Base-by-base conservation (phyloP, 1,140 invertebrate species). In the Brachionus koreanus region DNA sequence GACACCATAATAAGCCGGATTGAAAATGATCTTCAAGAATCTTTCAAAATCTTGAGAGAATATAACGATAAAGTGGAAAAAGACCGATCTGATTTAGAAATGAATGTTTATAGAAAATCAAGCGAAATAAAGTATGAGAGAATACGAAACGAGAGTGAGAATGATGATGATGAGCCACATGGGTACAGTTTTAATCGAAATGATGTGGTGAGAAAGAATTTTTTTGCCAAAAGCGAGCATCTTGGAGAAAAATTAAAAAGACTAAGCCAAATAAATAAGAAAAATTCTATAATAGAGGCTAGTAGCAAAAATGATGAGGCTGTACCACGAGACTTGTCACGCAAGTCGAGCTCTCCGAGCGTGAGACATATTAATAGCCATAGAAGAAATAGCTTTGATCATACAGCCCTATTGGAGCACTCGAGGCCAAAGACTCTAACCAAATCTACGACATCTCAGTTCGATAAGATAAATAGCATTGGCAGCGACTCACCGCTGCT, bases 11-110 rank as follows among this genome's bases (percentile, higher is more conserved):
- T 74, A 13, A 74, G 29, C 43, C 16, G 42, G 9, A 74, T 74
- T 25, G 69, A 74, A 13, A 74, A 74, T 46, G 69, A 74, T 46
- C 25, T 74, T 19, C 69, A 74, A 46, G 69, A 74, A 29, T 74
- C 69, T 74, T 46, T 74, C 3, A 74, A 74, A 74, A 29, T 74
- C 10, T 43, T 74, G 7, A 74, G 29, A 39, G 39, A 74, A 39
- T 74, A 74, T 46, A 74, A 74, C 43, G 39, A 74, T 5, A 74
- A 43, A 13, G 25, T 74, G 4, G 69, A 74, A 10, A 6, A 19
- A 23, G 69, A 19, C 12, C 10, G 43, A n/a, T 43, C 16, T 3
- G 69, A 25, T 25, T 23, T 39, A 16, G 67, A 72, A 39, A 39
- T 39, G 16, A 12, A 39, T 3, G 13, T 16, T 42, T 5, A 19